These are phyloP conservation scores for Metallyticus violacea DNA, from an alignment of 2,888 invertebrate genomes.

Conservation along the genomic window DNA sequence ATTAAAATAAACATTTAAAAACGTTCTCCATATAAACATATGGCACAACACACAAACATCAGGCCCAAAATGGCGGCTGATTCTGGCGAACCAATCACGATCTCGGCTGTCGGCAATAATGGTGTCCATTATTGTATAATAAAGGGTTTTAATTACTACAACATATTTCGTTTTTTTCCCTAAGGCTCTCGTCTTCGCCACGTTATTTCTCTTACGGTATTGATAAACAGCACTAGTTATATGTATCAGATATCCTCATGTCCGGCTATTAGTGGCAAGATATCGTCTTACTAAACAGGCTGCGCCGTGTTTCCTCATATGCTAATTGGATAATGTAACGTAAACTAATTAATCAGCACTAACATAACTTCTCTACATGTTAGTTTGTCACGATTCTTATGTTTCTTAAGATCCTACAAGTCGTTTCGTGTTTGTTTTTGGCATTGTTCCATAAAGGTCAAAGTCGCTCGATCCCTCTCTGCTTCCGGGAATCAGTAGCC, in stretches of 20 bases:
- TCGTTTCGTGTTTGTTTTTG: neutral
- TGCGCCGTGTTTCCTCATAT: neutral
- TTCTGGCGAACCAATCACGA: no score
- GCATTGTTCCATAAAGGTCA: neutral
- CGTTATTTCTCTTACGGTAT: neutral
- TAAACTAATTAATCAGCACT: neutral
- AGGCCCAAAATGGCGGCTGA: no score
- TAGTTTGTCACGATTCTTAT: neutral
- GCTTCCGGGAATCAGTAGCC: neutral
- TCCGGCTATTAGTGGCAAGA: no score
- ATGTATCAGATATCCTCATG: neutral
- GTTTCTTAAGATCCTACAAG: neutral
- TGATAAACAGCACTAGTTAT: neutral
- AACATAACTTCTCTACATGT: neutral
- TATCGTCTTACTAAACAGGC: neutral
- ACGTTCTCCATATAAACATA: no score
- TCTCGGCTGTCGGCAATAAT: no score
- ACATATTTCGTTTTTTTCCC: no score
- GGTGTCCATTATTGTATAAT: no score
- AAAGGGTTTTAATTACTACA: no score
- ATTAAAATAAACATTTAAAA: no score
- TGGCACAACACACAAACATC: no score
- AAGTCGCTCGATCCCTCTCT: neutral
- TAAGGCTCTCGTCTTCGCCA: no score
- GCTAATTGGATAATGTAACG: neutral